Evolutionary conservation across 2,888 invertebrate species (phyloP).

Genomic region (Drosophila kambysellisi): DNA sequence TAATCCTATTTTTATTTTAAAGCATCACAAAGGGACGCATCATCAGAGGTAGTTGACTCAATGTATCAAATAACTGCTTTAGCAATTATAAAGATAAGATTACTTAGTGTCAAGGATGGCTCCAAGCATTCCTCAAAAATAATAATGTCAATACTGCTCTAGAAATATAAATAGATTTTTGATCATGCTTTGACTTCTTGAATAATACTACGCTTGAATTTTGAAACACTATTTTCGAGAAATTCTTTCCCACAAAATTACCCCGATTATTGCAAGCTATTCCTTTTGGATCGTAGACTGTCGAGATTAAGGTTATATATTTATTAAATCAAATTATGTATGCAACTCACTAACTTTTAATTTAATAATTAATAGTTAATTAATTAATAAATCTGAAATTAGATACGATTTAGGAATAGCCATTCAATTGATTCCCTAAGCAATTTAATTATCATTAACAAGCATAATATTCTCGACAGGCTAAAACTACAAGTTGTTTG

Average conservation of each 20-base stretch:
- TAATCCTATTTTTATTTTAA: background rate
- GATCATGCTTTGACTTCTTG: background rate
- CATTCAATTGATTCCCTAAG: conserved; percentile 3
- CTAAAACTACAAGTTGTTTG: conserved; percentile 8
- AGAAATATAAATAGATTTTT: background rate
- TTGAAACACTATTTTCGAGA: too few species aligned
- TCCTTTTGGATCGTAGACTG: too few species aligned
- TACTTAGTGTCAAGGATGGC: background rate
- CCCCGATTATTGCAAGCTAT: too few species aligned
- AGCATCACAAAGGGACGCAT: background rate
- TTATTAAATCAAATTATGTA: too few species aligned
- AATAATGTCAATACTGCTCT: background rate
- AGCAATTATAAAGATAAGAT: background rate
- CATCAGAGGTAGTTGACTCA: background rate
- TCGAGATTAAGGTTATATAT: too few species aligned
- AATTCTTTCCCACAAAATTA: too few species aligned
- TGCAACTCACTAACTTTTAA: background rate
- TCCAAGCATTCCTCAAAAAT: background rate
- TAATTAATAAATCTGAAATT: background rate
- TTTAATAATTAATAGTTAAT: background rate
- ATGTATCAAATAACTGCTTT: background rate
- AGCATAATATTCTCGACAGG: background rate
- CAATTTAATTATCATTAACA: conserved; percentile 15
- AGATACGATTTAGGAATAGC: background rate
- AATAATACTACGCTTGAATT: background rate